Evolutionary conservation across 1,140 invertebrate species (phyloP).

Genomic region (Drosophila prosaltans): DNA sequence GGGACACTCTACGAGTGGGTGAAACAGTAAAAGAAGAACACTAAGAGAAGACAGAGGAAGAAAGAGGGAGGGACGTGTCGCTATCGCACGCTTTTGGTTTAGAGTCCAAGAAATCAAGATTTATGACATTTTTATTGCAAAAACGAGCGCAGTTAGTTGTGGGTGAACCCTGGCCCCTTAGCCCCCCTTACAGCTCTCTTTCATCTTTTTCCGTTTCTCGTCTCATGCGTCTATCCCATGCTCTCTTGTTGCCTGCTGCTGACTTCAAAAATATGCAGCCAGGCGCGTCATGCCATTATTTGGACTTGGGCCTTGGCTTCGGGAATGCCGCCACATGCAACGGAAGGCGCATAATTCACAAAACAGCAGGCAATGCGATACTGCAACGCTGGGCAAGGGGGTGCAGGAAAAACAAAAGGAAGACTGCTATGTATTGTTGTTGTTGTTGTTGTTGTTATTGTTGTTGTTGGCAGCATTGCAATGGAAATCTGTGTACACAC

Average conservation of each 20-base stretch:
- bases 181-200: neutral
- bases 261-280: slow-evolving; percentile 77
- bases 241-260: slow-evolving; percentile 41
- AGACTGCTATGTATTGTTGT: slow-evolving; percentile 1
- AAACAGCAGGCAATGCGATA: slow-evolving; percentile 68
- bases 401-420: neutral
- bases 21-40: neutral
- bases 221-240: neutral
- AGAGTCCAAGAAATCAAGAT: slow-evolving; percentile 79
- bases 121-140: slow-evolving; percentile 82
- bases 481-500: slow-evolving; percentile 55
- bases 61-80: slow-evolving; percentile 31
- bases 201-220: neutral
- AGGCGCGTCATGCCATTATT: slow-evolving; percentile 74
- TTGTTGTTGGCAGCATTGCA: slow-evolving; percentile 43
- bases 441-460: slow-evolving; percentile 37
- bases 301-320: slow-evolving; percentile 55
- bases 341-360: slow-evolving; percentile 80
- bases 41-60: neutral
- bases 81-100: slow-evolving; percentile 75
- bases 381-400: slow-evolving; percentile 2
- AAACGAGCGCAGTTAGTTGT: slow-evolving; percentile 72
- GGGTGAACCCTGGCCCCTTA: slow-evolving; percentile 37
- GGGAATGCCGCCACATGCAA: slow-evolving; percentile 74
- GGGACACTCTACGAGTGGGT: neutral